phyloP scores from a whole-genome alignment of 2,797 vertebrate species.

The Hypotaenidia philippensis region DNA sequence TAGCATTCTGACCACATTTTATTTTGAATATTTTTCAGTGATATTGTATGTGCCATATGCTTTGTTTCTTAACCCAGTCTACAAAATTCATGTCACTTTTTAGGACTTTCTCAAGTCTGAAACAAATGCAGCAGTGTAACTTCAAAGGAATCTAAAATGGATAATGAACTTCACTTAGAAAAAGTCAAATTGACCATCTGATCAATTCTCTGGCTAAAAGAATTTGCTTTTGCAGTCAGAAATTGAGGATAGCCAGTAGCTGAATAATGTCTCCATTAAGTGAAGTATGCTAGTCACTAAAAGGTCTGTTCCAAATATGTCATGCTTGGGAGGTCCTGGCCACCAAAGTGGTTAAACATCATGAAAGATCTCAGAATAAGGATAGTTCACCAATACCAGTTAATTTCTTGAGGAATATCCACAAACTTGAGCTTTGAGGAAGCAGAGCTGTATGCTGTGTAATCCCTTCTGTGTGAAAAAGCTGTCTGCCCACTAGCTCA shows the following conservation, averaged over 20 bases:
- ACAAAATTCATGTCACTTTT: background rate
- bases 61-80: slow-evolving; percentile 29
- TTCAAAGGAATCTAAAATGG: background rate
- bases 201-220: background rate
- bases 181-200: background rate
- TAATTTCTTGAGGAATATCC: background rate
- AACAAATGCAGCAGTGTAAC: background rate
- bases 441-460: background rate
- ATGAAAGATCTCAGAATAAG: background rate
- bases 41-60: slow-evolving; percentile 50
- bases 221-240: background rate
- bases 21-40: slow-evolving; percentile 35
- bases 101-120: slow-evolving; percentile 14
- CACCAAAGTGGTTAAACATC: background rate
- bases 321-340: background rate
- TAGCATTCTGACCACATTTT: slow-evolving; percentile 51
- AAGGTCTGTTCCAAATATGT: background rate
- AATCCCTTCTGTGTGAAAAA: background rate
- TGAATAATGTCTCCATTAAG: background rate
- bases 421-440: background rate
- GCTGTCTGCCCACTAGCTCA: background rate
- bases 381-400: background rate
- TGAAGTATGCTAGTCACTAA: background rate
- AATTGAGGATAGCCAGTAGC: background rate
- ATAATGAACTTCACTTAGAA: background rate